These are phyloP conservation scores for Globodera rostochiensis DNA, from an alignment of 1,140 invertebrate genomes.

Conservation along the genomic window DNA sequence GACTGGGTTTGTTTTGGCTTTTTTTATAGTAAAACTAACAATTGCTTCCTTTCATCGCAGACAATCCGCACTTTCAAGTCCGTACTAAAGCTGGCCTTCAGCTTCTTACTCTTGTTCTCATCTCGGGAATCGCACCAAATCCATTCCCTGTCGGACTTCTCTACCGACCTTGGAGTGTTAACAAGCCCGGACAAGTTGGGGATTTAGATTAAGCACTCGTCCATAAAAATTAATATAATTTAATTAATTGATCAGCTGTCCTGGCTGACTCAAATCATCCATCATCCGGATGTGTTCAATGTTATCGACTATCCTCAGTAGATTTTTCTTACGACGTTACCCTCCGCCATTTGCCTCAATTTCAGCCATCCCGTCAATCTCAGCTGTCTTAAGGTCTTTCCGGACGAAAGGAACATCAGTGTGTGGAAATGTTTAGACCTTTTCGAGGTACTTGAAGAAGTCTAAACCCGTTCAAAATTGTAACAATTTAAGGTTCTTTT, in stretches of 20 bases:
- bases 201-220: not conserved
- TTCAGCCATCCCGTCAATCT: slow-evolving; percentile 76
- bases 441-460: slow-evolving; percentile 75
- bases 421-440: slow-evolving; percentile 89
- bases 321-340: too few relatives aligned
- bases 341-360: too few relatives aligned
- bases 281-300: slow-evolving; percentile 86
- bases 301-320: slow-evolving; percentile 83
- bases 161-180: slow-evolving; percentile 36
- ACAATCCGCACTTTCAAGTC: slow-evolving; percentile 81
- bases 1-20: slow-evolving; percentile 68
- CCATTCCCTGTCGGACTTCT: slow-evolving; percentile 36
- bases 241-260: slow-evolving; percentile 63
- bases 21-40: too few relatives aligned
- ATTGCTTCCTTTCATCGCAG: slow-evolving; percentile 61
- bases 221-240: too few relatives aligned
- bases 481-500: slow-evolving; percentile 65
- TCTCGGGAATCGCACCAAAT: slow-evolving; percentile 24
- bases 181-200: slow-evolving; percentile 44
- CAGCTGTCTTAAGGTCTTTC: slow-evolving; percentile 83
- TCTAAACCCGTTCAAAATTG: slow-evolving; percentile 6
- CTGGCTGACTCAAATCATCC: slow-evolving; percentile 79
- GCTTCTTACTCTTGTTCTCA: slow-evolving; percentile 41
- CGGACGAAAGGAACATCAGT: slow-evolving; percentile 73
- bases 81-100: slow-evolving; percentile 82